phyloP scores from a whole-genome alignment of 1,140 invertebrate genomes.

The Saccostrea echinata region DNA sequence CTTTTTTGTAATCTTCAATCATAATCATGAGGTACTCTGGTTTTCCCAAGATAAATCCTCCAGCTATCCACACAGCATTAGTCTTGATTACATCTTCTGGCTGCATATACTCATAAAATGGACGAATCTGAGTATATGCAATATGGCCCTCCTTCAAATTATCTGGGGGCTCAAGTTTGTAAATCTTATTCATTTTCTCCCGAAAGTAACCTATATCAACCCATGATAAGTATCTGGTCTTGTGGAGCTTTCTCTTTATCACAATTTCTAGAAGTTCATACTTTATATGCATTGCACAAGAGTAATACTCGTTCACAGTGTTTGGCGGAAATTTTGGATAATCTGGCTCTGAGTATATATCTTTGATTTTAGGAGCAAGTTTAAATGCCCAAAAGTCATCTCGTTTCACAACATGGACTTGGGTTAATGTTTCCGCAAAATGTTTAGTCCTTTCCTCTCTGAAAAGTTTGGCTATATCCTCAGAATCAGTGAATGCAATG shows the following conservation, averaged over 20 bases:
- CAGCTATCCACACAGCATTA: conserved; percentile 71
- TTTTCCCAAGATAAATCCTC: conserved; percentile 64
- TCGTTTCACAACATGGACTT: conserved; percentile 60
- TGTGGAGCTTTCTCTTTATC: conserved; percentile 60
- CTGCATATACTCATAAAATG: conserved; percentile 53
- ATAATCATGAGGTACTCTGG: conserved; percentile 58
- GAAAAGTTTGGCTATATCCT: conserved; percentile 56
- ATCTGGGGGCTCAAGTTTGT: conserved; percentile 68
- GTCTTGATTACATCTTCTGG: conserved; percentile 60
- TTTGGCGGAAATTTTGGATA: conserved; percentile 74
- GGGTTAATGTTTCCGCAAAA: conserved; percentile 62
- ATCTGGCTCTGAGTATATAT: conserved; percentile 64
- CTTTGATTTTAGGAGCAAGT: conserved; percentile 56
- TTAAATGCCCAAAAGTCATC: conserved; percentile 70
- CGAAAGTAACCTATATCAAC: conserved; percentile 73
- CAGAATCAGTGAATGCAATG: conserved; percentile 66
- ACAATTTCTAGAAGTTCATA: conserved; percentile 69
- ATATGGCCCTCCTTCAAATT: conserved; percentile 70
- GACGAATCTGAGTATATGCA: conserved; percentile 66
- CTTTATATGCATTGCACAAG: conserved; percentile 76
- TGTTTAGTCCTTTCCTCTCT: conserved; percentile 44
- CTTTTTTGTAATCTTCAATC: conserved; percentile 51
- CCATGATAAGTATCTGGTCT: conserved; percentile 72
- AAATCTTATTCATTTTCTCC: conserved; percentile 57
- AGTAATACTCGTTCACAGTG: conserved; percentile 69